These are phyloP conservation scores for Synanceia verrucosa DNA, from an alignment of 2,797 vertebrate genomes.

Conservation along the genomic window DNA sequence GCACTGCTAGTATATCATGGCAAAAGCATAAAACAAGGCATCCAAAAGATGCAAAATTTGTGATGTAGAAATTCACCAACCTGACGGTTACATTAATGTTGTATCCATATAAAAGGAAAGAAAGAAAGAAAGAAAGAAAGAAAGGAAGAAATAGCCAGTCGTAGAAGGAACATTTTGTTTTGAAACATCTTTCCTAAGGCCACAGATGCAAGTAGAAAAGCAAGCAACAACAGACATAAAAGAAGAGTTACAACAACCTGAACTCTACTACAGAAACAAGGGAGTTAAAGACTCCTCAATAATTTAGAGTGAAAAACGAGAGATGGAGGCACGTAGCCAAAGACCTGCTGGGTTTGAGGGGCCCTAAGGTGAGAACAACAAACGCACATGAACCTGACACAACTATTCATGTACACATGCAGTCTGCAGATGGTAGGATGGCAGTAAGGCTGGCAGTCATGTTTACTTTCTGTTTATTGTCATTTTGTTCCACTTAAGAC, in stretches of 20 bases:
- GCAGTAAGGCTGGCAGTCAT: constrained; percentile 2
- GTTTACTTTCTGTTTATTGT: constrained; percentile 30
- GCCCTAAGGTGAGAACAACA: constrained; percentile 52
- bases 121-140: background rate
- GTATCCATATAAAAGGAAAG: background rate
- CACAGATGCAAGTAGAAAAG: constrained; percentile 9
- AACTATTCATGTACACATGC: background rate
- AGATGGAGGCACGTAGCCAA: constrained; percentile 22
- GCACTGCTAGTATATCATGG: background rate
- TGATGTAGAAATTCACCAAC: background rate
- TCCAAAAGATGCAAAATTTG: background rate
- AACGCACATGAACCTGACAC: constrained; percentile 23
- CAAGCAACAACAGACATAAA: constrained; percentile 25
- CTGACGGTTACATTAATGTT: too few relatives aligned
- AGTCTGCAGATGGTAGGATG: constrained; percentile 20
- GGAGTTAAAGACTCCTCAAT: constrained; percentile 24
- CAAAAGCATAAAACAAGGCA: too few relatives aligned
- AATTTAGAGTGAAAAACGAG: constrained; percentile 19
- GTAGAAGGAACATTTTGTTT: constrained; percentile 2
- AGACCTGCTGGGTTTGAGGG: constrained; percentile 18
- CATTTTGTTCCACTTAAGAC: background rate
- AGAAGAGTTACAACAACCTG: constrained; percentile 26
- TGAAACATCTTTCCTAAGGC: background rate
- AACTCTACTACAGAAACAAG: constrained; percentile 10
- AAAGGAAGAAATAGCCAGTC: background rate